A percentile compares a stretch with the other conserved stretches of the same genome.
These are phyloP conservation scores for Parazoanthus atlanticus DNA, from an alignment of 92 coral and sea anemone genomes.

Conservation along the genomic window DNA sequence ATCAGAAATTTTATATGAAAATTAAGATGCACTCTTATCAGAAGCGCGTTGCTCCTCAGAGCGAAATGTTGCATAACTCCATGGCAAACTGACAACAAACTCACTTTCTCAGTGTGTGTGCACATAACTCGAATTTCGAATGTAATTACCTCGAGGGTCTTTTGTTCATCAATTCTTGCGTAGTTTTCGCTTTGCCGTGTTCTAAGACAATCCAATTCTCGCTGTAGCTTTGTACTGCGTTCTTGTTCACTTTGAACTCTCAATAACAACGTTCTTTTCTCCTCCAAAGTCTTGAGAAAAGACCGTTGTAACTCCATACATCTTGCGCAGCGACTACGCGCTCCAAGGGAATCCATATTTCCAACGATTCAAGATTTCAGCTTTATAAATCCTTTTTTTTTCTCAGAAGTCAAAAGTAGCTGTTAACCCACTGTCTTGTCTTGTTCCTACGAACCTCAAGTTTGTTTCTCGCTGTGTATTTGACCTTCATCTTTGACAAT, in stretches of 20 bases:
- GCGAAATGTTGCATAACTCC: neutral
- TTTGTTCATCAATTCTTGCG: neutral
- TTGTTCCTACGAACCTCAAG: neutral
- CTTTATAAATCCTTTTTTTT: neutral
- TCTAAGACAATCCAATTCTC: slow-evolving; percentile 61
- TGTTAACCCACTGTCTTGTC: neutral
- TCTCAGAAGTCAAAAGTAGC: neutral
- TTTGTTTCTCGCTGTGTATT: neutral
- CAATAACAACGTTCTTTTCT: slow-evolving; percentile 59
- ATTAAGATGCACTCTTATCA: too few species aligned
- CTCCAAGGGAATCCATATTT: slow-evolving; percentile 36
- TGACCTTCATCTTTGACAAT: neutral
- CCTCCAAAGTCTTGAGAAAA: slow-evolving; percentile 58
- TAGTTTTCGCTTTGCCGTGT: slow-evolving; percentile 44
- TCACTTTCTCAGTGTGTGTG: too few species aligned
- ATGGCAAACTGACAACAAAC: too few species aligned
- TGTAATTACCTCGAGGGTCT: slow-evolving; percentile 27
- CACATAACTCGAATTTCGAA: neutral
- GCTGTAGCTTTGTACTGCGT: slow-evolving; percentile 51
- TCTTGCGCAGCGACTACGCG: slow-evolving; percentile 59
- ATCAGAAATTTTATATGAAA: too few species aligned
- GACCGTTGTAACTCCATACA: slow-evolving; percentile 63
- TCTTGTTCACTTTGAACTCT: slow-evolving; percentile 64
- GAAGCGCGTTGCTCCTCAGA: neutral
- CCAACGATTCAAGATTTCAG: neutral